Evolutionary conservation across 1,140 invertebrate species (phyloP).

Genomic region (Meteorus sp.): DNA sequence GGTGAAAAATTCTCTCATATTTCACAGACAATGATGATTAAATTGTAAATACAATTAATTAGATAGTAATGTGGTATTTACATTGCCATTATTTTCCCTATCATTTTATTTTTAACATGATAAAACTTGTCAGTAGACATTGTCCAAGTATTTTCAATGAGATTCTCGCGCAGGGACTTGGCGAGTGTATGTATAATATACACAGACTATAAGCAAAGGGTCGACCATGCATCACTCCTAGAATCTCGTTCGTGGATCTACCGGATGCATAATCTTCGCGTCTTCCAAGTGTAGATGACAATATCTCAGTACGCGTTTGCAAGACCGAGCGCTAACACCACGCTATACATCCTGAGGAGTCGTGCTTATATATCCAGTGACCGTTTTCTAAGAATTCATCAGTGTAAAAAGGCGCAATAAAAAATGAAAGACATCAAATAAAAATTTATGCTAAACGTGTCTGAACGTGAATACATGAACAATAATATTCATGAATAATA

Average conservation of each 20-base stretch:
- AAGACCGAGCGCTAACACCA: too few relatives aligned
- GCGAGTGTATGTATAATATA: too few relatives aligned
- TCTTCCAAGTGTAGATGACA: slow-evolving; percentile 39
- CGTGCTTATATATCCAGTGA: not conserved
- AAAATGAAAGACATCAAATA: too few relatives aligned
- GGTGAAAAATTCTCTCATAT: not conserved
- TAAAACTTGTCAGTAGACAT: not conserved
- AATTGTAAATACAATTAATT: too few relatives aligned
- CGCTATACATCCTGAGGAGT: not conserved
- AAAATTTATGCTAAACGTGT: too few relatives aligned
- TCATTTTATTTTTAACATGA: not conserved
- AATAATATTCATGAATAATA: too few relatives aligned
- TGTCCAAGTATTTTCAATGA: slow-evolving; percentile 4
- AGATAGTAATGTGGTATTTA: not conserved
- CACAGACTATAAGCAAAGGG: too few relatives aligned
- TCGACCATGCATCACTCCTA: slow-evolving; percentile 41
- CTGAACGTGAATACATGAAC: too few relatives aligned
- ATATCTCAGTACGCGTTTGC: slow-evolving; percentile 38
- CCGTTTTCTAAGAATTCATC: too few relatives aligned
- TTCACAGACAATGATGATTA: too few relatives aligned
- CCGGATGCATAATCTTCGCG: slow-evolving; percentile 42
- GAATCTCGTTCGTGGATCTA: slow-evolving; percentile 48
- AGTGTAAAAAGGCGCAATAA: too few relatives aligned
- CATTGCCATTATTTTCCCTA: not conserved
- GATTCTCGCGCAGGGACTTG: too few relatives aligned